phyloP scores from a whole-genome alignment of 2,113 vertebrate species.

The Paramormyrops kingsleyae region DNA sequence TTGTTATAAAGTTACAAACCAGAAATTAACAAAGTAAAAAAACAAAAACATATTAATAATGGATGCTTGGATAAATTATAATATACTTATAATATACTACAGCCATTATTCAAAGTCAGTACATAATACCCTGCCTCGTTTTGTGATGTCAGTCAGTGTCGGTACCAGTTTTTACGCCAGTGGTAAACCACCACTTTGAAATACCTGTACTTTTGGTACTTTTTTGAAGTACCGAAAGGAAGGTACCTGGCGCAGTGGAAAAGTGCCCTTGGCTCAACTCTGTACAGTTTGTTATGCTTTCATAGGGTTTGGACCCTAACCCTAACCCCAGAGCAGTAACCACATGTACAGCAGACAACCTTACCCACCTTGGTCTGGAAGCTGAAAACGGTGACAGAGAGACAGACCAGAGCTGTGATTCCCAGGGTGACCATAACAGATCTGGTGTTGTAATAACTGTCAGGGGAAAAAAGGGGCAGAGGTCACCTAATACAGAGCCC shows the following conservation, averaged over 20 bases:
- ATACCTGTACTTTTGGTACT: not conserved
- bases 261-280: not conserved
- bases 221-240: not conserved
- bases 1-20: not conserved
- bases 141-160: not conserved
- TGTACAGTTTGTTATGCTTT: not conserved
- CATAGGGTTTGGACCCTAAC: not conserved
- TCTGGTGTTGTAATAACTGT: constrained; percentile 88
- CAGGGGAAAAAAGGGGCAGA: not conserved
- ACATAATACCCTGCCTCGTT: not conserved
- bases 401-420: constrained; percentile 82
- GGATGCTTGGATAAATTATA: not conserved
- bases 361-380: constrained; percentile 84
- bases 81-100: not conserved
- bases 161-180: not conserved
- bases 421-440: constrained; percentile 82
- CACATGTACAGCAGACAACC: not conserved
- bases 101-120: not conserved
- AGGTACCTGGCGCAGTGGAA: not conserved
- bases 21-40: not conserved
- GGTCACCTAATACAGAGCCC: not conserved
- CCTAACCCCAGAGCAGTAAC: not conserved
- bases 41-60: not conserved
- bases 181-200: not conserved
- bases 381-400: constrained; percentile 85